Conservation (phyloP, 2,113 vertebrate genomes). For the Romanogobio albipinnatus region DNA sequence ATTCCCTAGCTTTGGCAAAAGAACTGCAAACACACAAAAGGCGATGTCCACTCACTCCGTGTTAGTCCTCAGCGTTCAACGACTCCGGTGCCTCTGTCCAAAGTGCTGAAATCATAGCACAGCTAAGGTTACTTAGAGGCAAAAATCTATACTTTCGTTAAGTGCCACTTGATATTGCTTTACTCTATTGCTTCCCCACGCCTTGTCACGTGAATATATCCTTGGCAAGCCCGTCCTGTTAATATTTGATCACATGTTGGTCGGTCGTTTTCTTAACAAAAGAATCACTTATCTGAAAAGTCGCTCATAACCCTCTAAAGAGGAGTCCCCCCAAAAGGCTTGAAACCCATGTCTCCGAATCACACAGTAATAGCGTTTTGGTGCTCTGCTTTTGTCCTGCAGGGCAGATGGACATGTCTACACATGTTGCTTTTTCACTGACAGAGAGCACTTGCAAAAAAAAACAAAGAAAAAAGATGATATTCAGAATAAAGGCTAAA, state of each 20-base stretch:
- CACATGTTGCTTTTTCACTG: constrained; percentile 76
- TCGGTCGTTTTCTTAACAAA: constrained; percentile 80
- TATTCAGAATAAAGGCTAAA: constrained; percentile 59
- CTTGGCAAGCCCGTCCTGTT: constrained; percentile 85
- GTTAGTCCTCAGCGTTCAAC: constrained; percentile 75
- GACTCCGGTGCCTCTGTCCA: constrained; percentile 88
- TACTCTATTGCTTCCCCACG: constrained; percentile 81
- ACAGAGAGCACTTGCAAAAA: constrained; percentile 59
- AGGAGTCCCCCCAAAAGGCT: constrained; percentile 59
- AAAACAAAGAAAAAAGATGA: constrained; percentile 22
- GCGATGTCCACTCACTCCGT: constrained; percentile 77
- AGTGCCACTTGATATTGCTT: constrained; percentile 83
- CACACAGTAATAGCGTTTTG: constrained; percentile 59
- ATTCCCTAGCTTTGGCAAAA: constrained; percentile 76
- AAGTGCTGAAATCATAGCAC: constrained; percentile 88
- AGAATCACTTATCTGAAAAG: constrained; percentile 72
- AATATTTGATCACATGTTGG: constrained; percentile 89
- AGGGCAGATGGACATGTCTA: constrained; percentile 67
- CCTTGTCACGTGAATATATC: constrained; percentile 86
- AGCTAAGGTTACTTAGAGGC: constrained; percentile 74
- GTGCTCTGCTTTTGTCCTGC: constrained; percentile 64
- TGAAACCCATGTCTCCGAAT: constrained; percentile 52
- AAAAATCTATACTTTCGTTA: constrained; percentile 80
- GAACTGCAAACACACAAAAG: constrained; percentile 72
- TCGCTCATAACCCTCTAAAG: constrained; percentile 57